Conservation (phyloP, 1,140 invertebrate genomes). For the Thaumetopoea pityocampa region DNA sequence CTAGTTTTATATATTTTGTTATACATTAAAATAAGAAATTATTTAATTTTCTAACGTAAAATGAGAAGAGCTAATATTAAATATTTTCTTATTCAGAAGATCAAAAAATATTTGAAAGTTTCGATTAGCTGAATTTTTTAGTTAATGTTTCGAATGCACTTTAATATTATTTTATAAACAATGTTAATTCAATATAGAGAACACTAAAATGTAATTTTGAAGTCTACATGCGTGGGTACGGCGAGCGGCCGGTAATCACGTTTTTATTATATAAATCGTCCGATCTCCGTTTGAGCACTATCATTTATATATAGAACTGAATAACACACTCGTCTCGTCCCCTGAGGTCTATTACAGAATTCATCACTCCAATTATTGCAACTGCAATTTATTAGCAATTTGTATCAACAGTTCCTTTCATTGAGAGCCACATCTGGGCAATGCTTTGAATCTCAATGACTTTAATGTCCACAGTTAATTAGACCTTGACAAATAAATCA, state of each 20-base stretch:
- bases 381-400: conserved; percentile 41
- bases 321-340: conserved; percentile 30
- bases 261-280: conserved; percentile 34
- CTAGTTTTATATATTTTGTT: too few relatives aligned
- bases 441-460: conserved; percentile 3
- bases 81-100: too few relatives aligned
- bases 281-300: conserved; percentile 25
- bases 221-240: conserved; percentile 1
- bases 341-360: conserved; percentile 30
- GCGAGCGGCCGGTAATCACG: conserved; percentile 9
- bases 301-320: conserved; percentile 37
- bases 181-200: conserved; percentile 7
- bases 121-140: too few relatives aligned
- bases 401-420: conserved; percentile 42
- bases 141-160: too few relatives aligned
- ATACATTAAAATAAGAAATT: too few relatives aligned
- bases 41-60: too few relatives aligned
- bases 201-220: not conserved
- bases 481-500: too few relatives aligned
- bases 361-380: conserved; percentile 43
- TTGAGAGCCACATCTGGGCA: conserved; percentile 17
- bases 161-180: conserved; percentile 21
- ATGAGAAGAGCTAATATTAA: too few relatives aligned
- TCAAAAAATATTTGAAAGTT: too few relatives aligned
- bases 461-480: too few relatives aligned